Evolutionary conservation across 2,888 invertebrate genomes (phyloP).

Genomic region (Himalopsyche kuldschensis): DNA sequence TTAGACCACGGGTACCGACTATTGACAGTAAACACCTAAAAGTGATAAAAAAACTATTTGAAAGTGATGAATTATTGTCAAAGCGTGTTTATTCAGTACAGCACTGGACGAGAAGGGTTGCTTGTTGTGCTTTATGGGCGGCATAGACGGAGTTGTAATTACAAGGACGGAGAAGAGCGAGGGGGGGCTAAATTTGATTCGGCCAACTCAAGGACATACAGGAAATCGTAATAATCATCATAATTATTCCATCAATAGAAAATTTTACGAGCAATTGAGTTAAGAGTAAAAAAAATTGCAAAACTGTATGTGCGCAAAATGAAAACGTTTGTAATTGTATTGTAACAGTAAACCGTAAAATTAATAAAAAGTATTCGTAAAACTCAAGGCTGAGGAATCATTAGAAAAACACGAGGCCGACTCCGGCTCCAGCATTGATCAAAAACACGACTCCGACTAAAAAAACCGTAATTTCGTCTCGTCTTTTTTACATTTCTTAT

Average conservation of each 20-base stretch:
- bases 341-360: too few relatives aligned
- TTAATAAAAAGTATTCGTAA: too few relatives aligned
- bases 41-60: background rate
- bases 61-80: background rate
- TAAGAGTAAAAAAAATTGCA: background rate
- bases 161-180: conserved; percentile 33
- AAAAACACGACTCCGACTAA: too few relatives aligned
- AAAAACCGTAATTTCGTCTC: too few relatives aligned
- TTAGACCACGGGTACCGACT: too few relatives aligned
- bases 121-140: background rate
- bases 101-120: conserved; percentile 15
- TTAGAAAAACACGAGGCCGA: too few relatives aligned
- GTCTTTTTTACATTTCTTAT: too few relatives aligned
- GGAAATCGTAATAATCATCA: conserved; percentile 35
- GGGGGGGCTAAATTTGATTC: conserved; percentile 46
- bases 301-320: too few relatives aligned
- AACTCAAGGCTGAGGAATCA: too few relatives aligned
- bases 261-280: conserved; percentile 29
- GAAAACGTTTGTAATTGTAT: too few relatives aligned
- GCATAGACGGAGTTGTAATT: conserved; percentile 38
- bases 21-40: too few relatives aligned
- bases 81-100: background rate
- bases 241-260: conserved; percentile 33
- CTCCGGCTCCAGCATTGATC: too few relatives aligned
- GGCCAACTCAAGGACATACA: conserved; percentile 21